These are phyloP conservation scores for Montipora cactus DNA, from an alignment of 64 coral and sea anemone genomes.

Conservation along the genomic window DNA sequence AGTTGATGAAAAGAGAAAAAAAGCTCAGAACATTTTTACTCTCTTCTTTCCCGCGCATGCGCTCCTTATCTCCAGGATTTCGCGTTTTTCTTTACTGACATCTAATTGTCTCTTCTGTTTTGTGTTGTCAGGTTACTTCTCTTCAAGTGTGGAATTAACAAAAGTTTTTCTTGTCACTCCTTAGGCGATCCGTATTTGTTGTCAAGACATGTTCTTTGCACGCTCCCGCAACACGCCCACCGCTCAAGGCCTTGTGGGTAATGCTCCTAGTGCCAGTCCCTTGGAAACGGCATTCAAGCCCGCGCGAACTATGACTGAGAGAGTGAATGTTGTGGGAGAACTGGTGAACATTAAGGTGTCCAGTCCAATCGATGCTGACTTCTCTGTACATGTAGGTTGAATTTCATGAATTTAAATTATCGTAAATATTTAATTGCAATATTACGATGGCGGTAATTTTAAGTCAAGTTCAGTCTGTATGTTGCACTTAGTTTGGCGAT, in stretches of 20 bases:
- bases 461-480: too few relatives aligned
- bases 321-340: slow-evolving; percentile 95
- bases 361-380: slow-evolving; percentile 78
- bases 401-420: background rate
- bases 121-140: background rate
- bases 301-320: slow-evolving; percentile 68
- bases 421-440: too few relatives aligned
- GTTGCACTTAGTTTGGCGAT: too few relatives aligned
- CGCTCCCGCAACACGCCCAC: slow-evolving; percentile 76
- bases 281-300: slow-evolving; percentile 86
- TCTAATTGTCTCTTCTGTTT: background rate
- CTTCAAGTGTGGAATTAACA: background rate
- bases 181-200: slow-evolving; percentile 92
- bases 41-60: too few relatives aligned
- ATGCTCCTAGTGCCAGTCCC: slow-evolving; percentile 52
- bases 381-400: slow-evolving; percentile 78
- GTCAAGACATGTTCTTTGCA: slow-evolving; percentile 98
- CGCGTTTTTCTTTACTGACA: too few relatives aligned
- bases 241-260: slow-evolving; percentile 53
- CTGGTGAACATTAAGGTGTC: slow-evolving; percentile 97
- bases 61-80: too few relatives aligned
- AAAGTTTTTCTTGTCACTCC: background rate
- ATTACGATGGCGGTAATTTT: too few relatives aligned
- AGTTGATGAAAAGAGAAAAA: too few relatives aligned
- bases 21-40: too few relatives aligned